Evolutionary conservation across 2,113 vertebrate species (phyloP).

Genomic region (Pollimyrus isidori): DNA sequence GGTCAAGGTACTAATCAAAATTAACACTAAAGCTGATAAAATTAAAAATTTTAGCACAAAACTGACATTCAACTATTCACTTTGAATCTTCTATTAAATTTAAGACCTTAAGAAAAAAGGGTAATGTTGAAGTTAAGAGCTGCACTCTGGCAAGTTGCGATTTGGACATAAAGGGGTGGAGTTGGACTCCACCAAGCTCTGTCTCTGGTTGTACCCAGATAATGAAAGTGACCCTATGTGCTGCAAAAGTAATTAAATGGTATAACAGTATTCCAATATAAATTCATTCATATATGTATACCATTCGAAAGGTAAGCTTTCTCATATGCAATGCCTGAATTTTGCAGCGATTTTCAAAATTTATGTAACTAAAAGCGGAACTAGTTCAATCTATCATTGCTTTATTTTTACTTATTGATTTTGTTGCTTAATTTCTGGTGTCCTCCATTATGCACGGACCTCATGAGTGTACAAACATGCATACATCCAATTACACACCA

Average conservation of each 20-base stretch:
- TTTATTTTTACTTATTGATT: background rate
- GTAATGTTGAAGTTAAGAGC: background rate
- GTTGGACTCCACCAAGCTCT: background rate
- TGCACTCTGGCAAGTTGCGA: background rate
- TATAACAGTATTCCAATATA: background rate
- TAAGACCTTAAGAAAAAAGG: background rate
- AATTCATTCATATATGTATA: background rate
- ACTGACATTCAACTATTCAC: background rate
- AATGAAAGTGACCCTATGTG: background rate
- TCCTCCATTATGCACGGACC: background rate
- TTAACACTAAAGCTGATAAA: background rate
- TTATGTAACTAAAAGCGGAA: background rate
- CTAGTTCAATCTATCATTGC: background rate
- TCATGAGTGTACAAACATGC: background rate
- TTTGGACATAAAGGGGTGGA: background rate
- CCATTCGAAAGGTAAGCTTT: background rate
- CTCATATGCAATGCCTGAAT: background rate
- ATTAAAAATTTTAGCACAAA: background rate
- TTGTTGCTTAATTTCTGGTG: background rate
- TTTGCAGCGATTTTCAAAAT: background rate
- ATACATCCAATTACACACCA: background rate
- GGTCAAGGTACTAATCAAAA: background rate
- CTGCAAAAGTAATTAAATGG: background rate
- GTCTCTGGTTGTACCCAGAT: background rate
- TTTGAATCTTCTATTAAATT: background rate